These are phyloP conservation scores for Muntiacus muntjak DNA, from an alignment of 2,113 vertebrate species.

Conservation along the genomic window DNA sequence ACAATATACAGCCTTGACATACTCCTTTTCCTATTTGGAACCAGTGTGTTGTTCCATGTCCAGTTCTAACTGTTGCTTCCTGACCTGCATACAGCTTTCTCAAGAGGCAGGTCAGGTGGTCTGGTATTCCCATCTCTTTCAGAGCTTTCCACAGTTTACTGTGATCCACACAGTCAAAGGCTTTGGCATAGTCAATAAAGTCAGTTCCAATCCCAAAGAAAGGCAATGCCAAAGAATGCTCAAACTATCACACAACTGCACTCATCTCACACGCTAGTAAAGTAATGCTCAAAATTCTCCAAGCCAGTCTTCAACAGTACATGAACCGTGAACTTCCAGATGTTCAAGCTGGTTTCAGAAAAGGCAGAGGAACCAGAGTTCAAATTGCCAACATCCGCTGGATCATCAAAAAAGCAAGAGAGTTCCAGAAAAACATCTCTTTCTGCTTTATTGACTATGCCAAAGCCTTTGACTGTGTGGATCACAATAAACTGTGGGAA, in stretches of 20 bases:
- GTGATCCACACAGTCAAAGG: background rate
- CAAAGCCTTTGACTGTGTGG: background rate
- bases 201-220: background rate
- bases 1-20: background rate
- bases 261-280: background rate
- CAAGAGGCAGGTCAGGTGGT: background rate
- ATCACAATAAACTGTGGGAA: background rate
- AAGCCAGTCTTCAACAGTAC: background rate
- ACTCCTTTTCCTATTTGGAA: background rate
- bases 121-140: background rate
- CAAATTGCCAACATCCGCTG: background rate
- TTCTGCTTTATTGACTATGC: background rate
- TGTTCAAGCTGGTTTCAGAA: background rate
- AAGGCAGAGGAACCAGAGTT: background rate
- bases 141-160: background rate
- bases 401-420: background rate
- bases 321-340: background rate
- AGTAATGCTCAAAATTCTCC: background rate
- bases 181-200: background rate
- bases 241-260: background rate
- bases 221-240: background rate
- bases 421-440: background rate
- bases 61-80: background rate
- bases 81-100: background rate
- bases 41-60: background rate